These are phyloP conservation scores for Poeciliopsis prolifica DNA, from an alignment of 2,113 vertebrate genomes.

Conservation along the genomic window DNA sequence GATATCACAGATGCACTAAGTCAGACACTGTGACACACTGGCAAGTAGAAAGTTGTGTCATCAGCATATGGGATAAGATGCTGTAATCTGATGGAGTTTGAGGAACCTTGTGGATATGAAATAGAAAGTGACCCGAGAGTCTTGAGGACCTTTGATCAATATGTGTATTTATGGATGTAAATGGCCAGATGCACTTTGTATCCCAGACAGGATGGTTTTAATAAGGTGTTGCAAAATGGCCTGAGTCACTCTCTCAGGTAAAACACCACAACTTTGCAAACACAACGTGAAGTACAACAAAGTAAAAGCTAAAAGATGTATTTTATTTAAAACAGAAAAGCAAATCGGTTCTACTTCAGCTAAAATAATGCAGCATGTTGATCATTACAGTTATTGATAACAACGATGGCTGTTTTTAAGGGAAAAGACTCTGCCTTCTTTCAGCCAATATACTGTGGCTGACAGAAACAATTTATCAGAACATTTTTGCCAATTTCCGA, in stretches of 20 bases:
- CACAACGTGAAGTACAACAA: no score
- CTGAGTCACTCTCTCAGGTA: no score
- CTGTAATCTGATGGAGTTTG: background rate
- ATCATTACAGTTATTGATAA: background rate
- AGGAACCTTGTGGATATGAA: background rate
- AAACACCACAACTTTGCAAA: no score
- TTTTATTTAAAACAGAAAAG: no score
- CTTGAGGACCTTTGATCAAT: background rate
- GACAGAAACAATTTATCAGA: background rate
- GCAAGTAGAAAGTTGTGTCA: background rate
- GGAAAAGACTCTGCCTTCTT: background rate
- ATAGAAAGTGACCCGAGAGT: background rate
- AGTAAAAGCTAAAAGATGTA: no score
- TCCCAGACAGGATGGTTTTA: no score
- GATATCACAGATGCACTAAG: background rate
- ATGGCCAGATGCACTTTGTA: background rate
- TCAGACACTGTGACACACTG: background rate
- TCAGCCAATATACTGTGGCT: no score
- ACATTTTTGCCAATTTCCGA: background rate
- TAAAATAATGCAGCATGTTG: no score
- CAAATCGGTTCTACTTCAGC: no score
- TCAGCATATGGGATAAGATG: background rate
- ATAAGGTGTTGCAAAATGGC: no score
- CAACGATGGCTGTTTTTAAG: background rate
- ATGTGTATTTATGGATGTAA: background rate